Percentiles rank a stretch among this genome's conserved stretches.
phyloP scores from a whole-genome alignment of 2,888 invertebrate species.

The Helobdella robusta region DNA sequence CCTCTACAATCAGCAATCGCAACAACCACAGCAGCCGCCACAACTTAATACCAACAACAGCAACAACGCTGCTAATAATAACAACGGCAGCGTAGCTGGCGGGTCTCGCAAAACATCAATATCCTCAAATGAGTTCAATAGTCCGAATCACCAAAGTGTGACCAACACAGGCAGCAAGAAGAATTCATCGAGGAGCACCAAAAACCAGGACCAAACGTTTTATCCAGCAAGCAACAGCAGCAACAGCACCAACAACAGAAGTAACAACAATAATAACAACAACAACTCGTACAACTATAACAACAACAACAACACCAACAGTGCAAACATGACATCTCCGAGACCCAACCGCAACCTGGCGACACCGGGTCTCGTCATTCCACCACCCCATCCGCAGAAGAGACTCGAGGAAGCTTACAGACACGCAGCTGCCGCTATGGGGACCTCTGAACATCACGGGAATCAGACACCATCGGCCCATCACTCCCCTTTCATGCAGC shows the following conservation, averaged over 20 bases:
- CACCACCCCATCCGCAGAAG: conserved; percentile 33
- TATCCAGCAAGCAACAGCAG: conserved; percentile 6
- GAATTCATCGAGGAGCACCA: no score
- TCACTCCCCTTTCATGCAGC: conserved; percentile 37
- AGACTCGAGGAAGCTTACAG: conserved; percentile 45
- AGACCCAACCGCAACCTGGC: conserved; percentile 16
- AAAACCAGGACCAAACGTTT: neutral
- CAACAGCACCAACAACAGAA: neutral
- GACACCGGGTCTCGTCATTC: conserved; percentile 5
- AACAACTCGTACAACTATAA: conserved; percentile 12
- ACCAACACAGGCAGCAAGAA: no score
- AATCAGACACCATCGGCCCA: conserved; percentile 36
- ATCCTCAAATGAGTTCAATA: no score
- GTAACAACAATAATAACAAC: neutral
- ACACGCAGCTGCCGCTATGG: conserved; percentile 29
- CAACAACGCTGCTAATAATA: no score
- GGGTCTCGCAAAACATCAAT: no score
- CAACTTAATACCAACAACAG: conserved; percentile 4
- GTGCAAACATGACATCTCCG: neutral
- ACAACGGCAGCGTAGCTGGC: no score
- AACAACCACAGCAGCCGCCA: neutral
- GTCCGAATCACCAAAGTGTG: no score
- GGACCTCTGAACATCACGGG: conserved; percentile 39
- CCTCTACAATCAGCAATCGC: neutral
- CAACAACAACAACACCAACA: conserved; percentile 7